These are phyloP conservation scores for Ictidomys tridecemlineatus DNA, from an alignment of 2,113 vertebrate species.

Conservation along the genomic window DNA sequence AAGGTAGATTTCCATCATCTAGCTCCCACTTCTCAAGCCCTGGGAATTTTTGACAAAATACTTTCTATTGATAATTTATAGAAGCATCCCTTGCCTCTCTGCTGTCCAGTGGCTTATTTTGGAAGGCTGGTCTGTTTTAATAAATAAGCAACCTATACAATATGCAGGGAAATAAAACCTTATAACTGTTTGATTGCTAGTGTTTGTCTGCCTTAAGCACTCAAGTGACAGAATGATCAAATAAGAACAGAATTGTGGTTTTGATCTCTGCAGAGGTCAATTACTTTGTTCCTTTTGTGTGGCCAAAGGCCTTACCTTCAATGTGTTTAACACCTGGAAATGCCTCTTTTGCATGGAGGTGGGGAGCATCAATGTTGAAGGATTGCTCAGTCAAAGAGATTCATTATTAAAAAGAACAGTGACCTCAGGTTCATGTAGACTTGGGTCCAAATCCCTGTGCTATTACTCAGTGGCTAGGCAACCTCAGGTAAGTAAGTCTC, in stretches of 20 bases:
- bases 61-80: constrained; percentile 54
- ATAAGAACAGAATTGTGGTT: constrained; percentile 25
- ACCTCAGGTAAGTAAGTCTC: too few relatives aligned
- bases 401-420: not conserved
- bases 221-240: not conserved
- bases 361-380: not conserved
- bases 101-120: not conserved
- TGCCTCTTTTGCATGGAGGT: not conserved
- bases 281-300: constrained; percentile 20
- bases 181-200: not conserved
- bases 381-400: not conserved
- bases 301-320: not conserved
- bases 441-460: not conserved
- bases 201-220: constrained; percentile 11
- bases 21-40: constrained; percentile 15
- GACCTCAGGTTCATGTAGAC: not conserved
- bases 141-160: not conserved
- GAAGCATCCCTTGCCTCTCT: not conserved
- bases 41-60: constrained; percentile 41
- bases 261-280: constrained; percentile 34
- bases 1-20: constrained; percentile 71
- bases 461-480: not conserved
- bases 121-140: constrained; percentile 5
- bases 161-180: not conserved
- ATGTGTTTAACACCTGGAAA: constrained; percentile 38